phyloP scores from a whole-genome alignment of 2,113 vertebrate genomes.

The Boulengerochromis microlepis region DNA sequence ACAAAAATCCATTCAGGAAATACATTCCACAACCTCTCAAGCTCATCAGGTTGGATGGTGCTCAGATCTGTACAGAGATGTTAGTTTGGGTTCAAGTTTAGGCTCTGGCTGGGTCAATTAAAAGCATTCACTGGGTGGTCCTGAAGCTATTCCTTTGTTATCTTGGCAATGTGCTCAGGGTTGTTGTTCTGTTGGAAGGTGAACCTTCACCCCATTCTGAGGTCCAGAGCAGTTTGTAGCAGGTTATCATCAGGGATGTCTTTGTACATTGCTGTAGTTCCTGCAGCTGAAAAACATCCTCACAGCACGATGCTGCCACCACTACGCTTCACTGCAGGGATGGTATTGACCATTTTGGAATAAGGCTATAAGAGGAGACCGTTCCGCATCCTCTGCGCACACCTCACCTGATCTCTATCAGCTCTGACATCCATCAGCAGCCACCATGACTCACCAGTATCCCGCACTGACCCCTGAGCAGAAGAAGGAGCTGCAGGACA shows the following conservation, averaged over 20 bases:
- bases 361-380: not conserved
- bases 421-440: no score
- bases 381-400: no score
- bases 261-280: not conserved
- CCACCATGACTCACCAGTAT: constrained; percentile 88
- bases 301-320: not conserved
- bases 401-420: no score
- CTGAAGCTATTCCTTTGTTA: not conserved
- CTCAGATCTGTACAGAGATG: not conserved
- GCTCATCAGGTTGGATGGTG: not conserved
- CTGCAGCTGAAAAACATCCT: not conserved
- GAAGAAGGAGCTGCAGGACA: constrained; percentile 94
- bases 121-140: not conserved
- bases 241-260: not conserved
- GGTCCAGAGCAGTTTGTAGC: not conserved
- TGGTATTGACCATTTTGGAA: not conserved
- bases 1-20: constrained; percentile 29
- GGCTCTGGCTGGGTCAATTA: not conserved
- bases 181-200: not conserved
- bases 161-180: not conserved
- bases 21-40: not conserved
- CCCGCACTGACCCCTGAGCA: constrained; percentile 88
- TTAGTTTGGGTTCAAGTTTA: accelerated
- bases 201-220: not conserved
- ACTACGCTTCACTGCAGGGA: not conserved